Percentiles rank a stretch among this genome's conserved stretches.
These are phyloP conservation scores for Pristionchus mayeri DNA, from an alignment of 2,888 invertebrate genomes.

Conservation along the genomic window DNA sequence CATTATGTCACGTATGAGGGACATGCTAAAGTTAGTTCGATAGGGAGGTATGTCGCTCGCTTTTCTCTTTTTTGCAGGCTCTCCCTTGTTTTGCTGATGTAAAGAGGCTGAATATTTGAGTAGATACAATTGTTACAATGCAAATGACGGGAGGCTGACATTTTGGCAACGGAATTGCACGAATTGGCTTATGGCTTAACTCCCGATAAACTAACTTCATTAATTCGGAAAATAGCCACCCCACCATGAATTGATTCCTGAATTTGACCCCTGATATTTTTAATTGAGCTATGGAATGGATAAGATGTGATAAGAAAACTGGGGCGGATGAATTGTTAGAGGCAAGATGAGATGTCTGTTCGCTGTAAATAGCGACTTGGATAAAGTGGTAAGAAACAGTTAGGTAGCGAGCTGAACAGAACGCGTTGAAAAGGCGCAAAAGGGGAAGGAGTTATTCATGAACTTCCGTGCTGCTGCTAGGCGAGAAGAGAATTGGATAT, in stretches of 20 bases:
- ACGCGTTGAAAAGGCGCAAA: background rate
- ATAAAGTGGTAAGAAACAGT: background rate
- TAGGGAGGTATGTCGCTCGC: too few relatives aligned
- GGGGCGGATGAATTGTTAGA: background rate
- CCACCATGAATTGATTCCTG: too few relatives aligned
- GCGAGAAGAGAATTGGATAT: constrained; percentile 7
- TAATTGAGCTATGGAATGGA: background rate
- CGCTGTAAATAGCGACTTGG: constrained; percentile 22
- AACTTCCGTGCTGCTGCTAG: background rate
- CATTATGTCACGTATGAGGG: background rate
- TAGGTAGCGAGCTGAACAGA: constrained; percentile 28
- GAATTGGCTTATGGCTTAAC: too few relatives aligned
- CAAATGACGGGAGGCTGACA: background rate
- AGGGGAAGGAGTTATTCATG: constrained; percentile 11
- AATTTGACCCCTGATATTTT: too few relatives aligned
- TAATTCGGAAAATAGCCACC: too few relatives aligned
- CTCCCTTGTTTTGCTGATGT: background rate
- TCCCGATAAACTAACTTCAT: too few relatives aligned
- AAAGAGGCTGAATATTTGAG: background rate
- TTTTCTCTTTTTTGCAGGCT: background rate
- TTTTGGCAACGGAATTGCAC: too few relatives aligned
- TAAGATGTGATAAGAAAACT: background rate
- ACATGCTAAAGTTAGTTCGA: too few relatives aligned
- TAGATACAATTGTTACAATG: background rate
- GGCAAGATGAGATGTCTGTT: background rate